Evolutionary conservation across 2,113 vertebrate species (phyloP).

Genomic region (Lasiurus cinereus): DNA sequence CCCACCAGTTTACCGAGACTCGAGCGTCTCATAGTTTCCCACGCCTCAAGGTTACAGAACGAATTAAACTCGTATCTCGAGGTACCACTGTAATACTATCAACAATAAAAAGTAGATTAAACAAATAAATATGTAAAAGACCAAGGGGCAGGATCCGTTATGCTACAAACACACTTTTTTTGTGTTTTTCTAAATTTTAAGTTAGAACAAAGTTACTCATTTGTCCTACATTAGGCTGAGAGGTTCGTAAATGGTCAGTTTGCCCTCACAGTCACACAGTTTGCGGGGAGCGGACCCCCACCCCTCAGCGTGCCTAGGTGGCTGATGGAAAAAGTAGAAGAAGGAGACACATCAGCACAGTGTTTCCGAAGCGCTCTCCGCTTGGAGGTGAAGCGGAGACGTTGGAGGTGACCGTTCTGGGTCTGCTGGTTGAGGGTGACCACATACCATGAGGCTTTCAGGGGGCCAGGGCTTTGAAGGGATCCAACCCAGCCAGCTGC

Average conservation of each 20-base stretch:
- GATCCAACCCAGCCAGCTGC: not conserved
- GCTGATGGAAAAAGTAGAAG: not conserved
- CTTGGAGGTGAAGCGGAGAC: slow-evolving; percentile 41
- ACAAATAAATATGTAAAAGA: not conserved
- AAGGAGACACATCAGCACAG: not conserved
- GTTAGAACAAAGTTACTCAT: not conserved
- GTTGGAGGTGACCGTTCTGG: not conserved
- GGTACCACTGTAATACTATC: too few species aligned
- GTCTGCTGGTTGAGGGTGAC: slow-evolving; percentile 52
- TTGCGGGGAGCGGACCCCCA: not conserved
- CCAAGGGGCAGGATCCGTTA: not conserved
- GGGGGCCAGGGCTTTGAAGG: not conserved
- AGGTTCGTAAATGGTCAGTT: not conserved
- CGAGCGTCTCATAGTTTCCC: too few species aligned
- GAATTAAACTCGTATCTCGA: too few species aligned
- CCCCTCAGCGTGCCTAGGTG: not conserved
- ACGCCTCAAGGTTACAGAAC: too few species aligned
- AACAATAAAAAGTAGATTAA: too few species aligned
- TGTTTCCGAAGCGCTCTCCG: slow-evolving; percentile 59
- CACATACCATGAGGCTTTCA: not conserved
- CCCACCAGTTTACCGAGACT: too few species aligned
- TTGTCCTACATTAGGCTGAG: not conserved
- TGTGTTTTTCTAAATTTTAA: slow-evolving; percentile 18
- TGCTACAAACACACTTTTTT: not conserved
- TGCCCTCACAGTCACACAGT: not conserved